These are phyloP conservation scores for Melieria picta DNA, from an alignment of 2,888 invertebrate species.

Conservation along the genomic window DNA sequence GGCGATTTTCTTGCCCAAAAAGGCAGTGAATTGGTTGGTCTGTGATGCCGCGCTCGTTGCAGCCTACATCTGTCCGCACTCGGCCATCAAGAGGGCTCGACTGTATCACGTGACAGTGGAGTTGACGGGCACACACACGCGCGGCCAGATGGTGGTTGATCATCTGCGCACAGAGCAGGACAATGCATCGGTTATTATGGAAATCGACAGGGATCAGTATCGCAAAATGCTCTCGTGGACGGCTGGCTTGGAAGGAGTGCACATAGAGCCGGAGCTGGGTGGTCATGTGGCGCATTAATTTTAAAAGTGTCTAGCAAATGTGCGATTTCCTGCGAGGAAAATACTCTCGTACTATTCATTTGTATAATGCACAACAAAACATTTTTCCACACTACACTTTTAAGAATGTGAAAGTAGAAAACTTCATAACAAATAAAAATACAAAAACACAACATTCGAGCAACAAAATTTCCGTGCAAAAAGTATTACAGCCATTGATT, in stretches of 20 bases:
- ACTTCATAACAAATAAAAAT: no score
- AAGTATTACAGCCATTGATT: no score
- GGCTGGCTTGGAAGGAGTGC: conserved; percentile 40
- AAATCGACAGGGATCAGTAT: conserved; percentile 44
- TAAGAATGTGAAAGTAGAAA: no score
- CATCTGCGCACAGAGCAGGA: conserved; percentile 53
- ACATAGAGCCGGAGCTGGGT: conserved; percentile 5
- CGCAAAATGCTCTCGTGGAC: conserved; percentile 49
- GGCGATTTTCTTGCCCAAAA: conserved; percentile 44
- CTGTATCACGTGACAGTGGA: conserved; percentile 69
- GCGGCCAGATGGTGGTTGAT: conserved; percentile 72
- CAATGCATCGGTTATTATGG: conserved; percentile 45
- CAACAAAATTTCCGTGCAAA: no score
- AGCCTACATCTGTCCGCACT: conserved; percentile 63
- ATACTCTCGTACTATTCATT: no score
- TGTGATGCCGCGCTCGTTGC: conserved; percentile 68
- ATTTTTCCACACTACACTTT: no score
- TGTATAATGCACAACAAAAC: no score
- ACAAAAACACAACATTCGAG: no score
- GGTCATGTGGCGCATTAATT: no score
- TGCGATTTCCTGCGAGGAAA: no score
- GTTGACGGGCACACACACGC: conserved; percentile 68
- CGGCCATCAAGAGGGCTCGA: conserved; percentile 54
- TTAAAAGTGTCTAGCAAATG: no score
- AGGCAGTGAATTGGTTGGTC: conserved; percentile 54